Conservation (phyloP, 2,113 vertebrate species). For the Pleuronectes platessa region DNA sequence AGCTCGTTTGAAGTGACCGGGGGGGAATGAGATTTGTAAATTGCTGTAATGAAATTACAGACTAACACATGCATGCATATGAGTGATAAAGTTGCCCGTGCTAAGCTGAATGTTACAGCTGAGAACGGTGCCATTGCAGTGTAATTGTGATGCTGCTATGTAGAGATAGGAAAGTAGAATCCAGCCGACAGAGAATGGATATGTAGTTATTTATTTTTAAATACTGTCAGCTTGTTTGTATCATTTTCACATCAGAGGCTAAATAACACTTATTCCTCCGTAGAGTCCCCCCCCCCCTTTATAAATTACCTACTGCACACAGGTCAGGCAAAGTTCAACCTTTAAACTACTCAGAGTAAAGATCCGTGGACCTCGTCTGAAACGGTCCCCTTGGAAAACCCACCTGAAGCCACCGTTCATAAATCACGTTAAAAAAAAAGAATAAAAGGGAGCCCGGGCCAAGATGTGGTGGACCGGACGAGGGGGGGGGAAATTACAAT, state of each 20-base stretch:
- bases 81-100: slow-evolving; percentile 24
- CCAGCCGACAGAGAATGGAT: not conserved
- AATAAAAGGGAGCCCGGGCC: not conserved
- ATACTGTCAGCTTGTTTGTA: not conserved
- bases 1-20: not conserved
- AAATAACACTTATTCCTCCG: not conserved
- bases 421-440: not conserved
- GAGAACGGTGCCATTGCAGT: slow-evolving; percentile 11
- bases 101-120: slow-evolving; percentile 11
- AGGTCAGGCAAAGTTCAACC: not conserved
- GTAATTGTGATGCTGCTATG: not conserved
- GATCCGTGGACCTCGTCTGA: not conserved
- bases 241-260: not conserved
- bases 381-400: not conserved
- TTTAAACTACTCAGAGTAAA: not conserved
- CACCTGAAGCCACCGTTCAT: not conserved
- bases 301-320: not conserved
- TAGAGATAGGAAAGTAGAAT: slow-evolving; percentile 8
- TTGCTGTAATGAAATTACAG: slow-evolving; percentile 46
- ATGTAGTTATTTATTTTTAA: not conserved
- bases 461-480: not conserved
- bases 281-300: no score
- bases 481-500: not conserved
- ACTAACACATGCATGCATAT: slow-evolving; percentile 13
- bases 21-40: slow-evolving; percentile 13